Percentiles rank a stretch among this genome's conserved stretches.
Conservation (phyloP, 2,888 invertebrate genomes). For the Venustoraphidia nigricollis region DNA sequence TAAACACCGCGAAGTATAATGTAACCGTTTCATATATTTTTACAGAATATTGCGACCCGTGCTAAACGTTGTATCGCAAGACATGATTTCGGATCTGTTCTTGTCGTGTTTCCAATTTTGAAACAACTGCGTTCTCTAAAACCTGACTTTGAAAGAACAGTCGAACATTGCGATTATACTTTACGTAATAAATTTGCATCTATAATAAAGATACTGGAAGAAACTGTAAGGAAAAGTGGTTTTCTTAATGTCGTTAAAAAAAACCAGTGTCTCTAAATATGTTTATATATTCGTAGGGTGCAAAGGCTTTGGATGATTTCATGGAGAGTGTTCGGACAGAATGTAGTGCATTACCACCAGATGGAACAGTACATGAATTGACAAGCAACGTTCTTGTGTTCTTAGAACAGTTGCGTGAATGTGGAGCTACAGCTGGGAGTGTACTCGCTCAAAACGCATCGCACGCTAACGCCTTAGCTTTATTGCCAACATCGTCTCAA, state of each 20-base stretch:
- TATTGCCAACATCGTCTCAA: constrained; percentile 30
- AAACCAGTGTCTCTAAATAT: background rate
- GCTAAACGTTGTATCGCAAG: constrained; percentile 60
- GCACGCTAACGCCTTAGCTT: constrained; percentile 35
- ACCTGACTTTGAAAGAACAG: constrained; percentile 65
- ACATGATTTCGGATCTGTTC: constrained; percentile 64
- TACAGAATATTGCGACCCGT: constrained; percentile 51
- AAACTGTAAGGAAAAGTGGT: constrained; percentile 40
- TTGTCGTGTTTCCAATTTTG: constrained; percentile 68
- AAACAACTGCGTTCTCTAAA: constrained; percentile 61
- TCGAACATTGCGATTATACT: constrained; percentile 54
- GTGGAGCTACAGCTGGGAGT: constrained; percentile 57
- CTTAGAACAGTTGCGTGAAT: constrained; percentile 70
- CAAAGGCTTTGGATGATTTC: constrained; percentile 83
- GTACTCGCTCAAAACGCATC: constrained; percentile 44
- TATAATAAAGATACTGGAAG: constrained; percentile 55
- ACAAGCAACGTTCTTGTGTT: constrained; percentile 90
- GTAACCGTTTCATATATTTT: constrained; percentile 10
- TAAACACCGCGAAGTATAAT: background rate
- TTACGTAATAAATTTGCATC: constrained; percentile 56
- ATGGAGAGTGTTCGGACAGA: constrained; percentile 74
- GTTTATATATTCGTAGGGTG: constrained; percentile 43
- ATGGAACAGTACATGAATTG: constrained; percentile 95
- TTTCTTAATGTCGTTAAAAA: background rate
- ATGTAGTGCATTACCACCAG: constrained; percentile 75